Evolutionary conservation across 2,888 invertebrate genomes (phyloP).

Genomic region (Parascotia fuliginaria): DNA sequence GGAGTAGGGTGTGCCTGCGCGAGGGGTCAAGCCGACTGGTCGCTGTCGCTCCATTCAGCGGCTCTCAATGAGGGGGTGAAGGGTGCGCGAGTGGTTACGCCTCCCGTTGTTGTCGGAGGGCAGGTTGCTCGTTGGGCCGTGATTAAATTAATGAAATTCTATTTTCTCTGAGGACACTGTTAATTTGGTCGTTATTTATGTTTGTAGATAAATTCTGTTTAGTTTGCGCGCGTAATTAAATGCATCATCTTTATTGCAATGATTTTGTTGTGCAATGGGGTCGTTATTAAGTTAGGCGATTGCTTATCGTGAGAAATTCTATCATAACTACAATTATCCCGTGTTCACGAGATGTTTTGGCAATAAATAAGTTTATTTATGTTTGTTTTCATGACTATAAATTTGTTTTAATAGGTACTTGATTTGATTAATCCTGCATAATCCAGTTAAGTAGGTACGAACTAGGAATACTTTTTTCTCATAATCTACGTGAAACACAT

Average conservation of each 20-base stretch:
- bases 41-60: slow-evolving; percentile 41
- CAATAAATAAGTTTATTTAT: background rate
- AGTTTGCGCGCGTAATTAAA: slow-evolving; percentile 39
- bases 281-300: slow-evolving; percentile 5
- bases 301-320: slow-evolving; percentile 6
- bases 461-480: no score
- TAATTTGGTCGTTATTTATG: slow-evolving; percentile 54
- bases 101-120: slow-evolving; percentile 49
- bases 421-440: no score
- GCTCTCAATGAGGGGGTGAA: slow-evolving; percentile 14
- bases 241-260: slow-evolving; percentile 25
- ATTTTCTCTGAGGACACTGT: slow-evolving; percentile 52
- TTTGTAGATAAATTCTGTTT: slow-evolving; percentile 35
- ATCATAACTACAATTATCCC: background rate
- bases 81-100: slow-evolving; percentile 11
- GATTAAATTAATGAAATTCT: slow-evolving; percentile 67
- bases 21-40: slow-evolving; percentile 40
- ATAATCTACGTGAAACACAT: no score
- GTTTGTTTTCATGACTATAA: background rate
- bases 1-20: slow-evolving; percentile 13
- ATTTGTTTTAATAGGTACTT: no score
- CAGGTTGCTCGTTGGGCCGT: slow-evolving; percentile 36
- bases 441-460: no score
- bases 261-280: slow-evolving; percentile 15
- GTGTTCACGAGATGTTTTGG: background rate